Conservation (phyloP, 53 echinoderm and acorn worm species). For the Mesocentrotus franciscanus region DNA sequence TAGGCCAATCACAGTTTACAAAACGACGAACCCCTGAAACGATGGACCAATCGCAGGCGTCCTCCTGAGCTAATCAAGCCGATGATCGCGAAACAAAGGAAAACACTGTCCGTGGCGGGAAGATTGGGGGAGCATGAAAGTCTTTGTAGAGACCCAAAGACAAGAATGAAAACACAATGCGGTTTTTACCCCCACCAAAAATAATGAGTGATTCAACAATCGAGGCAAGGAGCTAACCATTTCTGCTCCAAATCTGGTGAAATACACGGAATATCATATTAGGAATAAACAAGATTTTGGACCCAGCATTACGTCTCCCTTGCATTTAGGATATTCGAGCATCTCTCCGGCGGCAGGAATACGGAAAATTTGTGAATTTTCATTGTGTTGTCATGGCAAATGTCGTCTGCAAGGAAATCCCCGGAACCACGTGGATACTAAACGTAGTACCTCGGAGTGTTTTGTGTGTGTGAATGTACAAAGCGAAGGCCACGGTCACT, state of each 20-base stretch:
- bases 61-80: slow-evolving; percentile 9
- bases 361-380: background rate
- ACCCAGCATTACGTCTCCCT: too few relatives aligned
- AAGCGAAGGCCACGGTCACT: slow-evolving; percentile 32
- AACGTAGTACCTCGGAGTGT: slow-evolving; percentile 12
- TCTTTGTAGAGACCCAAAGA: slow-evolving; percentile 32
- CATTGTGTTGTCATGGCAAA: slow-evolving; percentile 38
- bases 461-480: background rate
- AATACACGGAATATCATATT: slow-evolving; percentile 34
- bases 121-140: slow-evolving; percentile 51
- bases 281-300: background rate
- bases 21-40: background rate
- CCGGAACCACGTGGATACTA: background rate
- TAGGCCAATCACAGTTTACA: background rate
- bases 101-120: slow-evolving; percentile 59
- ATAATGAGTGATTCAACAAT: background rate
- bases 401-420: slow-evolving; percentile 59
- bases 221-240: background rate
- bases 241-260: background rate
- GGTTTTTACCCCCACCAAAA: slow-evolving; percentile 32
- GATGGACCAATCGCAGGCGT: background rate
- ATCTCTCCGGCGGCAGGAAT: background rate
- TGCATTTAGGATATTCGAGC: background rate
- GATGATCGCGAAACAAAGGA: slow-evolving; percentile 63
- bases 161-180: slow-evolving; percentile 37